phyloP scores from a whole-genome alignment of 1,140 invertebrate species.

The Caenorhabditis tropicalis region DNA sequence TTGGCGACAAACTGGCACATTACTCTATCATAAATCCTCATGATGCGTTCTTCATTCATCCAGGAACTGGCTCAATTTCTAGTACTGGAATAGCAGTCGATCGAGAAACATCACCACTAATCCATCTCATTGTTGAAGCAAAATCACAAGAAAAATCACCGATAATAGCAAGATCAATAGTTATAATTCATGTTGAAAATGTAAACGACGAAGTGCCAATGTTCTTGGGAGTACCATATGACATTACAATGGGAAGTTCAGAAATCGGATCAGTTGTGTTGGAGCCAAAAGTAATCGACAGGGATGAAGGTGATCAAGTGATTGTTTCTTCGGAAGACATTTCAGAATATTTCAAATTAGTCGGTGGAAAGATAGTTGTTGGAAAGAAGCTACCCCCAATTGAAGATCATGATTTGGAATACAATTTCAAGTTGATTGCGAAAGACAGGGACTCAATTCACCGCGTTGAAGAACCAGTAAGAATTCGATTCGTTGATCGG shows the following conservation, averaged over 20 bases:
- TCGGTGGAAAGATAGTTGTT: slow-evolving; percentile 19
- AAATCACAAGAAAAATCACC: neutral
- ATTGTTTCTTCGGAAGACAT: neutral
- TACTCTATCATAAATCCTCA: slow-evolving; percentile 18
- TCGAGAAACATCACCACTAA: slow-evolving; percentile 8
- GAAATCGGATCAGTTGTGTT: neutral
- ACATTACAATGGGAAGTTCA: slow-evolving; percentile 22
- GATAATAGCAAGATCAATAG: slow-evolving; percentile 5
- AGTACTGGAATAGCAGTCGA: neutral
- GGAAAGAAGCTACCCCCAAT: slow-evolving; percentile 5
- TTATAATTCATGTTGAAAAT: slow-evolving; percentile 62
- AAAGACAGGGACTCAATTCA: neutral
- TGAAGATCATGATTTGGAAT: neutral
- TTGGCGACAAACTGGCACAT: slow-evolving; percentile 7
- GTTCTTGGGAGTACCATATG: slow-evolving; percentile 54
- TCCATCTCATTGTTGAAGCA: slow-evolving; percentile 17
- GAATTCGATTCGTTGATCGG: slow-evolving; percentile 58
- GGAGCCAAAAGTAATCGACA: slow-evolving; percentile 10
- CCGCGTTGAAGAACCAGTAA: slow-evolving; percentile 38
- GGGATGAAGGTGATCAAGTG: neutral
- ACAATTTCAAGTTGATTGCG: slow-evolving; percentile 9
- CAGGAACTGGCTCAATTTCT: slow-evolving; percentile 42
- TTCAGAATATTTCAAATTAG: neutral
- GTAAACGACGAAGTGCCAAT: slow-evolving; percentile 62
- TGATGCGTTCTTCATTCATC: slow-evolving; percentile 46